These are phyloP conservation scores for Tragelaphus strepsiceros DNA, from an alignment of 2,113 vertebrate species.

Conservation along the genomic window DNA sequence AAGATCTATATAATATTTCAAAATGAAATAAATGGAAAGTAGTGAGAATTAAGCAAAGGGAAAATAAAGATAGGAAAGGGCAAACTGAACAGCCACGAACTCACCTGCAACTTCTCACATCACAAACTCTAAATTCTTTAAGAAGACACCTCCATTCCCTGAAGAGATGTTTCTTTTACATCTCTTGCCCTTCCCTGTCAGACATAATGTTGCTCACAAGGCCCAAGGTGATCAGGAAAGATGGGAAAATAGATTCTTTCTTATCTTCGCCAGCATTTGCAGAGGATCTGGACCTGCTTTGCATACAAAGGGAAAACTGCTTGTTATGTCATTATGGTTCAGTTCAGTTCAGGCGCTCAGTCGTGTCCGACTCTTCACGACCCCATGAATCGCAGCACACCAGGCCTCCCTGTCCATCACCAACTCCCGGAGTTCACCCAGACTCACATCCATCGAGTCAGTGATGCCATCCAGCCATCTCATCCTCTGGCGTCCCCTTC, in stretches of 20 bases:
- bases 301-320: neutral
- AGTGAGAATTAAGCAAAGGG: neutral
- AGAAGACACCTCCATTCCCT: neutral
- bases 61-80: neutral
- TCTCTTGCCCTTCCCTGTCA: neutral
- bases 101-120: neutral
- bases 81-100: neutral
- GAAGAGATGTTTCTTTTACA: neutral
- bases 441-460: too few relatives aligned
- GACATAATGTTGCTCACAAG: neutral
- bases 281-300: neutral
- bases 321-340: neutral
- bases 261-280: neutral
- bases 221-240: neutral
- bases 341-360: neutral
- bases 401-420: too few relatives aligned
- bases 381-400: too few relatives aligned
- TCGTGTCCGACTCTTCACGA: too few relatives aligned
- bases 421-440: too few relatives aligned
- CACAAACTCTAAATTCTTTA: neutral
- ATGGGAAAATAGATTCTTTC: neutral
- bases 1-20: neutral
- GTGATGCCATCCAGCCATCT: too few relatives aligned
- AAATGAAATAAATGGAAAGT: neutral
- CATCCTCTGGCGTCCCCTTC: too few relatives aligned